Percentiles rank a stretch among this genome's conserved stretches.
Conservation (phyloP, 2,888 invertebrate species). For the Cephus pulcher region DNA sequence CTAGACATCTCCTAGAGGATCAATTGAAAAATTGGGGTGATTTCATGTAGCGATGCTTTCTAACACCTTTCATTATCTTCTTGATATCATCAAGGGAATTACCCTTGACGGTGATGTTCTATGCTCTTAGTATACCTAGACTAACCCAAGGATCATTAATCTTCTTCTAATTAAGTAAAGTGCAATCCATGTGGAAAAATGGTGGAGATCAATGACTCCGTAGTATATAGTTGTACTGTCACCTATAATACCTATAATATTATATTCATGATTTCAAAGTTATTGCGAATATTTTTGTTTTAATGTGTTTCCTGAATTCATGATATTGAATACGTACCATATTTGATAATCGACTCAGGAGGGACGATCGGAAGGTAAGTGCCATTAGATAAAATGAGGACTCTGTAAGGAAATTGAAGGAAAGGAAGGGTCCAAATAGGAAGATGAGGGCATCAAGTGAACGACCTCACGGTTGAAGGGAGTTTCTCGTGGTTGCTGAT, state of each 20-base stretch:
- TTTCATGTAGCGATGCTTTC: background rate
- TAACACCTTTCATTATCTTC: background rate
- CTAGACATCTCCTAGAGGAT: conserved; percentile 26
- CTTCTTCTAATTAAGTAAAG: conserved; percentile 4
- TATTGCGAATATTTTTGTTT: background rate
- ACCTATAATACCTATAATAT: background rate
- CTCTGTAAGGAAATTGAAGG: background rate
- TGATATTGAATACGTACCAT: background rate
- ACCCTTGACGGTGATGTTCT: background rate
- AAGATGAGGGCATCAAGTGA: background rate
- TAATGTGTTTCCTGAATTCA: background rate
- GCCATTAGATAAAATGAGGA: background rate
- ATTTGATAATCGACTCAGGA: background rate
- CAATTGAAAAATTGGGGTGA: conserved; percentile 33
- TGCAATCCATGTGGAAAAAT: background rate
- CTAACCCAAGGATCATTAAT: background rate
- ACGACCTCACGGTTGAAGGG: background rate
- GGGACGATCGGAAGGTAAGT: background rate
- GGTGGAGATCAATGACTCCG: background rate
- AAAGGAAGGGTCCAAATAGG: background rate
- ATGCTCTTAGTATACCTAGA: background rate
- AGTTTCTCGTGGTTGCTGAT: background rate
- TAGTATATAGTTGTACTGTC: background rate
- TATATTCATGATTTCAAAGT: background rate
- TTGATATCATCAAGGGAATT: background rate